Conservation (phyloP, 1,140 invertebrate genomes). For the Procambarus clarkii region DNA sequence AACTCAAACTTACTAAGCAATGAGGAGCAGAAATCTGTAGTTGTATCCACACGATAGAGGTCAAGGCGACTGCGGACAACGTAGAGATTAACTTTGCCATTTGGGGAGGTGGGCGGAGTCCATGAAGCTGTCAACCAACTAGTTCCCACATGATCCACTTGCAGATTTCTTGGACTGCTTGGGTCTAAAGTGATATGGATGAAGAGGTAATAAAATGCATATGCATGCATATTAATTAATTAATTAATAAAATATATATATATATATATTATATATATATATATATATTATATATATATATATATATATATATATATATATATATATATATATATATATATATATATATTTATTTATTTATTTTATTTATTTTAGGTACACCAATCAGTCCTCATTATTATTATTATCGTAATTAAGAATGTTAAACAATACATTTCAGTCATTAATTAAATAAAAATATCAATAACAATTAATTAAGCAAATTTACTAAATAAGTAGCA, state of each 20-base stretch:
- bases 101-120: conserved; percentile 7
- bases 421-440: too few species aligned
- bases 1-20: background rate
- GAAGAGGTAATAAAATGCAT: background rate
- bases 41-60: background rate
- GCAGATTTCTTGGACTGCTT: conserved; percentile 29
- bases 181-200: conserved; percentile 25
- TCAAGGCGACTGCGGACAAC: background rate
- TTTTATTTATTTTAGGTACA: too few species aligned
- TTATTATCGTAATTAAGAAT: too few species aligned
- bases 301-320: too few species aligned
- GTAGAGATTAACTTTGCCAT: conserved; percentile 22
- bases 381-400: too few species aligned
- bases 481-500: background rate
- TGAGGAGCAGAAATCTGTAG: background rate
- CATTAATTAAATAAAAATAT: too few species aligned
- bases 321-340: too few species aligned
- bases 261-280: background rate
- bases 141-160: background rate
- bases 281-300: too few species aligned
- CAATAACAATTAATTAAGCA: background rate
- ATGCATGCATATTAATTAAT: background rate
- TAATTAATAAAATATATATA: too few species aligned
- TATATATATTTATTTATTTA: too few species aligned
- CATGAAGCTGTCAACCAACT: conserved; percentile 20